A percentile compares a stretch with the other conserved stretches of the same genome.
These are phyloP conservation scores for Coregonus sp. DNA, from an alignment of 2,797 vertebrate species.

Conservation along the genomic window DNA sequence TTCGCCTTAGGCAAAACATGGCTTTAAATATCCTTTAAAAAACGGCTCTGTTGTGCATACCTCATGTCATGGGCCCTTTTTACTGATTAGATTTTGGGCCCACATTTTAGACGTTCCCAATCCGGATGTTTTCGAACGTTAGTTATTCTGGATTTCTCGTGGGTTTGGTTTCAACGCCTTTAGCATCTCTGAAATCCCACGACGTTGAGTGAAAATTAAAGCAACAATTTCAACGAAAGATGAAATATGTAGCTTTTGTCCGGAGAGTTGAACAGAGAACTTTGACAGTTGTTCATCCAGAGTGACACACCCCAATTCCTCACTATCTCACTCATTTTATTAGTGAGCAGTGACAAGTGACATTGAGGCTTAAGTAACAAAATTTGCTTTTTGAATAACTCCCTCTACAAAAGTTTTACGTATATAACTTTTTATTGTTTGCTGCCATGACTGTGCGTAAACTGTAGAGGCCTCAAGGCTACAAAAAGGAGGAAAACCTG, in stretches of 20 bases:
- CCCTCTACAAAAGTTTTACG: not conserved
- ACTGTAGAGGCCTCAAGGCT: not conserved
- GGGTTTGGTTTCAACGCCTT: not conserved
- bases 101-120: not conserved
- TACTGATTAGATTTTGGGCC: not conserved
- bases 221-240: not conserved
- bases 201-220: not conserved
- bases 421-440: not conserved
- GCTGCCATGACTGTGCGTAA: not conserved
- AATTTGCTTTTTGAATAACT: not conserved
- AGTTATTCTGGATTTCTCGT: not conserved
- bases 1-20: conserved; percentile 41
- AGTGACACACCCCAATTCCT: not conserved
- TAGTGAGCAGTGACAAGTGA: not conserved
- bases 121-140: not conserved
- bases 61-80: not conserved
- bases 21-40: conserved; percentile 14
- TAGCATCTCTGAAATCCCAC: not conserved
- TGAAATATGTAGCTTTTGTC: not conserved
- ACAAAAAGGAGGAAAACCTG: not conserved
- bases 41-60: not conserved
- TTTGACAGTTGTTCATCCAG: not conserved
- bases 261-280: not conserved
- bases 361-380: not conserved
- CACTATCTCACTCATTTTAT: too few relatives aligned